Conservation (phyloP, 30 jellyfish, hydroid and myxozoan genomes). For the Hydractinia echinata region DNA sequence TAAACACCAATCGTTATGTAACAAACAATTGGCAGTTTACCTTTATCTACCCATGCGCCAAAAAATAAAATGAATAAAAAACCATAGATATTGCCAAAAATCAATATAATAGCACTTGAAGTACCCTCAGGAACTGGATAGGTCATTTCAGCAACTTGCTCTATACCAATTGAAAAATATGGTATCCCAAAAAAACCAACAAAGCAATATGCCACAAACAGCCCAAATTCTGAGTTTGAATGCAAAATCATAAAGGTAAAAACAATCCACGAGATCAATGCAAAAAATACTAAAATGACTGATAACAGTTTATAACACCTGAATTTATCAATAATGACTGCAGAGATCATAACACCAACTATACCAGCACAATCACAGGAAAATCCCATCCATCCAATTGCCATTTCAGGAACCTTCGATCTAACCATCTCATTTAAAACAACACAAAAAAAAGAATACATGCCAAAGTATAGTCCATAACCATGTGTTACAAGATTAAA, state of each 20-base stretch:
- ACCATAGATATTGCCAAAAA: slow-evolving; percentile 72
- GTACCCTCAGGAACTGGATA: slow-evolving; percentile 72
- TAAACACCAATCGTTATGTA: slow-evolving; percentile 35
- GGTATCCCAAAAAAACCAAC: slow-evolving; percentile 51
- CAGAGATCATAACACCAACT: slow-evolving; percentile 35
- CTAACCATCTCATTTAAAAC: slow-evolving; percentile 34
- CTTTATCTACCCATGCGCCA: slow-evolving; percentile 46
- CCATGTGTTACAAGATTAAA: slow-evolving; percentile 56
- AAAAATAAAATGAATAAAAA: slow-evolving; percentile 30
- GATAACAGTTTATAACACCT: slow-evolving; percentile 37
- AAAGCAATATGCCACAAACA: slow-evolving; percentile 33
- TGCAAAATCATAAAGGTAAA: slow-evolving; percentile 46
- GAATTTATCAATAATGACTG: slow-evolving; percentile 42
- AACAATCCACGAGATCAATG: slow-evolving; percentile 45
- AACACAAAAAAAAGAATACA: slow-evolving; percentile 38
- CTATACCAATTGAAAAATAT: slow-evolving; percentile 58
- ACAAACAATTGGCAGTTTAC: slow-evolving; percentile 39
- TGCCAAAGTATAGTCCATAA: slow-evolving; percentile 59
- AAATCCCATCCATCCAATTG: slow-evolving; percentile 89
- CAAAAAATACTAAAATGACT: slow-evolving; percentile 13
- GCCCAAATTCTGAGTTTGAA: slow-evolving; percentile 27
- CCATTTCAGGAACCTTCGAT: slow-evolving; percentile 27
- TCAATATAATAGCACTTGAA: slow-evolving; percentile 54
- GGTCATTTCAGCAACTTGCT: slow-evolving; percentile 73
- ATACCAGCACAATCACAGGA: slow-evolving; percentile 44